Conservation (phyloP, 2,888 invertebrate genomes). For the Malthinus seriepunctatus region DNA sequence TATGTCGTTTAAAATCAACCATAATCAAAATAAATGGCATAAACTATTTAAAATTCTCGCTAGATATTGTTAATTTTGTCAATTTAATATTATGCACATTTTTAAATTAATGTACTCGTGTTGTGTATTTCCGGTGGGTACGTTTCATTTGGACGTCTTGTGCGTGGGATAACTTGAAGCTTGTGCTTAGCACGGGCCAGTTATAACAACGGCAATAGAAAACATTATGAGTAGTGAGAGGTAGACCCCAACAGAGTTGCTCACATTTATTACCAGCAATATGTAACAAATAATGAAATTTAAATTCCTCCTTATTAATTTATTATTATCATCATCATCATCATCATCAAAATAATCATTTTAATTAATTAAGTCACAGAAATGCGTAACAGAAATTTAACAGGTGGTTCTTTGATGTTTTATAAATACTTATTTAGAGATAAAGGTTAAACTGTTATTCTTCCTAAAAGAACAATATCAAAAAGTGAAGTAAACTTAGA, state of each 20-base stretch:
- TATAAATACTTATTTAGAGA: too few relatives aligned
- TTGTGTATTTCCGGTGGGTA: slow-evolving; percentile 47
- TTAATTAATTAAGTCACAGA: too few relatives aligned
- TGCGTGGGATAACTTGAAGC: slow-evolving; percentile 46
- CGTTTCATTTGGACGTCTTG: slow-evolving; percentile 44
- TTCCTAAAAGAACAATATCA: too few relatives aligned
- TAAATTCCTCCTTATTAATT: slow-evolving; percentile 20
- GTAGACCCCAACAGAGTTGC: slow-evolving; percentile 38
- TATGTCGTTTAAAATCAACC: slow-evolving; percentile 14
- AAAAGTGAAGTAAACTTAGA: too few relatives aligned
- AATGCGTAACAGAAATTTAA: too few relatives aligned
- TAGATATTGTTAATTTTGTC: slow-evolving; percentile 25
- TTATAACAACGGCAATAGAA: slow-evolving; percentile 34
- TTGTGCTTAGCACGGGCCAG: slow-evolving; percentile 46
- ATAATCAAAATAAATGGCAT: slow-evolving; percentile 1
- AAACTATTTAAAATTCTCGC: slow-evolving; percentile 18
- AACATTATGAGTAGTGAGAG: slow-evolving; percentile 31
- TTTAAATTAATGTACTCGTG: slow-evolving; percentile 27
- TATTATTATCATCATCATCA: slow-evolving; percentile 10
- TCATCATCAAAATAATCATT: too few relatives aligned
- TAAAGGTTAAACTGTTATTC: too few relatives aligned
- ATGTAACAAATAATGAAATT: slow-evolving; percentile 34
- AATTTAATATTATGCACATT: slow-evolving; percentile 19
- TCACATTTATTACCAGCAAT: slow-evolving; percentile 38
- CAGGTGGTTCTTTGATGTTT: too few relatives aligned